phyloP scores from a whole-genome alignment of 2,113 vertebrate species.

The Trematomus loennbergii region DNA sequence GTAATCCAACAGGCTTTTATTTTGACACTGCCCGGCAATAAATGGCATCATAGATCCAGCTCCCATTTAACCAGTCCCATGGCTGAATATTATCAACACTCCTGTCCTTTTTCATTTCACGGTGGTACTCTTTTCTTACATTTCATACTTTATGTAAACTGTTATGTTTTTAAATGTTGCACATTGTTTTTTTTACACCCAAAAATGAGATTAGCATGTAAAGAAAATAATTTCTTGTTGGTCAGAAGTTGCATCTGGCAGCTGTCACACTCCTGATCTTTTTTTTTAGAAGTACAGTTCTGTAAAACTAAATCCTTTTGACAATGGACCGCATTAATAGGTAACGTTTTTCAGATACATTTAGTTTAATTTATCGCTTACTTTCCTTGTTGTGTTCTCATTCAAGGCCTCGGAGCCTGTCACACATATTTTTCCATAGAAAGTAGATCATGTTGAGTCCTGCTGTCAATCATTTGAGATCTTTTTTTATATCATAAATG shows the following conservation, averaged over 20 bases:
- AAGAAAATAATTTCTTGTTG: slow-evolving; percentile 25
- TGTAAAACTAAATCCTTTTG: slow-evolving; percentile 2
- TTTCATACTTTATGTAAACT: slow-evolving; percentile 50
- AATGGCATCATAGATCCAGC: not conserved
- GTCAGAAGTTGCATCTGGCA: slow-evolving; percentile 15
- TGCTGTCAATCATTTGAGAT: slow-evolving; percentile 42
- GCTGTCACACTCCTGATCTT: not conserved
- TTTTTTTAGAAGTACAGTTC: not conserved
- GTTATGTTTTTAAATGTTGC: slow-evolving; percentile 56
- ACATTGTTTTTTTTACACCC: slow-evolving; percentile 45
- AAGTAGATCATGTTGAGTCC: slow-evolving; percentile 44
- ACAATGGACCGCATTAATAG: not conserved
- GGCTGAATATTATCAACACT: slow-evolving; percentile 52
- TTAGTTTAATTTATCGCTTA: slow-evolving; percentile 27
- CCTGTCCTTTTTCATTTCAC: slow-evolving; percentile 62
- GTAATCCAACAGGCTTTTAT: slow-evolving; percentile 28
- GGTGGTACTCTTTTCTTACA: slow-evolving; percentile 10
- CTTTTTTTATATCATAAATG: slow-evolving; percentile 41
- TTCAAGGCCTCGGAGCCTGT: slow-evolving; percentile 26
- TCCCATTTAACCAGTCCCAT: slow-evolving; percentile 41
- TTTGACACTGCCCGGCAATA: not conserved
- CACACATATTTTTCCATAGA: slow-evolving; percentile 32
- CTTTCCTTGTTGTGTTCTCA: slow-evolving; percentile 18
- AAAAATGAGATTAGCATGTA: slow-evolving; percentile 20
- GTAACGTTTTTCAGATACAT: slow-evolving; percentile 1